Evolutionary conservation across 2,888 invertebrate genomes (phyloP).

Genomic region (Cheilosia vulpina): DNA sequence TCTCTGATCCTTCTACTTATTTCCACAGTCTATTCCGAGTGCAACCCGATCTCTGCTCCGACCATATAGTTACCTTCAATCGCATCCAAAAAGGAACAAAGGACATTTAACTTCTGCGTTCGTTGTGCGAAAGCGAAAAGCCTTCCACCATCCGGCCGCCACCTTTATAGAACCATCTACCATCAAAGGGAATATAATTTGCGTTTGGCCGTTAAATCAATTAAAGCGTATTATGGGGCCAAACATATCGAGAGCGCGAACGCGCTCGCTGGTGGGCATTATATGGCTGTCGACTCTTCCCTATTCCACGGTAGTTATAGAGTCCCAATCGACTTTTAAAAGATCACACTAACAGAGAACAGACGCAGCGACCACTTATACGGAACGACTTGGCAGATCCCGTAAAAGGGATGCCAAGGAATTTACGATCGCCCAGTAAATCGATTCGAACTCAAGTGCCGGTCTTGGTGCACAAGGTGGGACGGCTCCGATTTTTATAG

Average conservation of each 20-base stretch:
- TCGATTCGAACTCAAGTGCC: conserved; percentile 61
- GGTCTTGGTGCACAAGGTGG: background rate
- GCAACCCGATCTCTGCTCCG: conserved; percentile 62
- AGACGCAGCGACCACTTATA: conserved; percentile 48
- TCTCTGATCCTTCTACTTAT: conserved; percentile 48
- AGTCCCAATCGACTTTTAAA: conserved; percentile 71
- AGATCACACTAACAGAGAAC: conserved; percentile 60
- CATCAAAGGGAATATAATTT: conserved; percentile 71
- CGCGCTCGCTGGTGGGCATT: conserved; percentile 47
- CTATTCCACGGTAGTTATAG: conserved; percentile 74
- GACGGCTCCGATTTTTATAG: conserved; percentile 60
- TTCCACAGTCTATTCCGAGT: conserved; percentile 19
- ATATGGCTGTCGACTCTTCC: conserved; percentile 36
- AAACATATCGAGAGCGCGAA: conserved; percentile 10
- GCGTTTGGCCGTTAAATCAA: conserved; percentile 73
- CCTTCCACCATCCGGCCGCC: background rate
- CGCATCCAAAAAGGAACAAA: conserved; percentile 46
- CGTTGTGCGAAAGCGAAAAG: conserved; percentile 6
- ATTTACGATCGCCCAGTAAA: conserved; percentile 67
- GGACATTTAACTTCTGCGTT: conserved; percentile 45
- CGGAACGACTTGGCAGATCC: conserved; percentile 56
- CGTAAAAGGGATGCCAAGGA: conserved; percentile 70
- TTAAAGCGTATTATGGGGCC: conserved; percentile 70
- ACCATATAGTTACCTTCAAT: conserved; percentile 19
- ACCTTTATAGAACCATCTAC: conserved; percentile 1